Percentiles rank a stretch among this genome's conserved stretches.
Conservation (phyloP, 2,113 vertebrate genomes). For the Arizona elegans region DNA sequence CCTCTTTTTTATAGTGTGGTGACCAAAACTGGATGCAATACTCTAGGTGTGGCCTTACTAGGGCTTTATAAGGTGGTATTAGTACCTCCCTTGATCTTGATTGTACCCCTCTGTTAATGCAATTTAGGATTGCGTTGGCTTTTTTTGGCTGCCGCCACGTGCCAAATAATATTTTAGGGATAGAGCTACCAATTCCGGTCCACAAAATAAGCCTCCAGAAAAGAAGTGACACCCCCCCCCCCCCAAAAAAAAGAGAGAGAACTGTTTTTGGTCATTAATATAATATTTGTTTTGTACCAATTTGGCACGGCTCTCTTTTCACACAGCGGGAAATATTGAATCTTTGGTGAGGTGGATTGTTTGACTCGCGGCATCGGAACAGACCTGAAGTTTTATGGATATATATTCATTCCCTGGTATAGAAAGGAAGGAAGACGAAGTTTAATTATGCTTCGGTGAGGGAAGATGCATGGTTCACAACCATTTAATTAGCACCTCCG, state of each 20-base stretch:
- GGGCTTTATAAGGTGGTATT: no score
- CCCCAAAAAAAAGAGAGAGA: constrained; percentile 16
- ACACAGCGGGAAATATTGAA: constrained; percentile 12
- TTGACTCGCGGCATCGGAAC: constrained; percentile 55
- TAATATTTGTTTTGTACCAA: constrained; percentile 58
- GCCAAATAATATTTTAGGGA: not conserved
- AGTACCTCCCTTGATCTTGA: no score
- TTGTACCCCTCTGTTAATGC: no score
- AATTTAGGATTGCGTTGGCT: no score
- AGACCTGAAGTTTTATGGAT: constrained; percentile 37
- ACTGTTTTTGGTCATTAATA: constrained; percentile 57
- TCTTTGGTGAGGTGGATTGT: constrained; percentile 1
- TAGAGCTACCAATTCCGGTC: constrained; percentile 16
- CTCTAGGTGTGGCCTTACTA: no score
- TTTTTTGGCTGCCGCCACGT: no score
- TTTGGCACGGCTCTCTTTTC: constrained; percentile 37
- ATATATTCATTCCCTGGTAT: constrained; percentile 54
- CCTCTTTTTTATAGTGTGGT: no score
- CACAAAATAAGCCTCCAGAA: constrained; percentile 45
- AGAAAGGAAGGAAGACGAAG: constrained; percentile 48
- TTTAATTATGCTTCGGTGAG: constrained; percentile 73
- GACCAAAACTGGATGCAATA: no score
- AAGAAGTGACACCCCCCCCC: constrained; percentile 23
- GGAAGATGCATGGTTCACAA: constrained; percentile 68
- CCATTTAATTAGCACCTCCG: constrained; percentile 73